Evolutionary conservation across 1,140 invertebrate genomes (phyloP).

Genomic region (Anastrepha ludens): DNA sequence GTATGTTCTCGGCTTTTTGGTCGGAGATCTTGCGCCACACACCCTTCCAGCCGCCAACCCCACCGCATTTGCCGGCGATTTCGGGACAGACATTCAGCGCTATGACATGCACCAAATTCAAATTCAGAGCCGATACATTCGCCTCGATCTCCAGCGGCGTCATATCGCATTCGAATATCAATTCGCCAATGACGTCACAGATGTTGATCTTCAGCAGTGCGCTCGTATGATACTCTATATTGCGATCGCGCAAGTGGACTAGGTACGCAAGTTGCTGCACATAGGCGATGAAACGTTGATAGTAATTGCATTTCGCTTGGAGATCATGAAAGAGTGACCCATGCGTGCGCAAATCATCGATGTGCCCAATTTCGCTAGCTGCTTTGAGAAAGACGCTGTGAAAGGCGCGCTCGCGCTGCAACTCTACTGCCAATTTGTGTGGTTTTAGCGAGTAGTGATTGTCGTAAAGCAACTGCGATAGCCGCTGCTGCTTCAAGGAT

Average conservation of each 20-base stretch:
- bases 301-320: constrained; percentile 70
- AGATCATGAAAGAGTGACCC: constrained; percentile 64
- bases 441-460: constrained; percentile 65
- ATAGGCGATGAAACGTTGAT: constrained; percentile 73
- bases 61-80: constrained; percentile 62
- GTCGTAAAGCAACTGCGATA: constrained; percentile 62
- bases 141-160: constrained; percentile 77
- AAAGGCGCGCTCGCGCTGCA: constrained; percentile 65
- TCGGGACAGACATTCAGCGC: constrained; percentile 77
- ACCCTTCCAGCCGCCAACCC: neutral
- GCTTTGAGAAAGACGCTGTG: constrained; percentile 58
- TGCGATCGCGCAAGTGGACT: constrained; percentile 73
- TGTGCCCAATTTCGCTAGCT: constrained; percentile 60
- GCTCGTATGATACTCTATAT: constrained; percentile 72
- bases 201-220: constrained; percentile 73
- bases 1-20: constrained; percentile 67
- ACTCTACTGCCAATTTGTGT: constrained; percentile 60
- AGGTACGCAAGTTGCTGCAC: constrained; percentile 73
- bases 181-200: constrained; percentile 75
- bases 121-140: constrained; percentile 76
- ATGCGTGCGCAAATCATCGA: constrained; percentile 60
- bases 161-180: constrained; percentile 77
- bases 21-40: neutral
- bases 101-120: constrained; percentile 79
- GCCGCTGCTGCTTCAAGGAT: constrained; percentile 59